Conservation (phyloP, 2,888 invertebrate species). For the Clepsis dumicolana region DNA sequence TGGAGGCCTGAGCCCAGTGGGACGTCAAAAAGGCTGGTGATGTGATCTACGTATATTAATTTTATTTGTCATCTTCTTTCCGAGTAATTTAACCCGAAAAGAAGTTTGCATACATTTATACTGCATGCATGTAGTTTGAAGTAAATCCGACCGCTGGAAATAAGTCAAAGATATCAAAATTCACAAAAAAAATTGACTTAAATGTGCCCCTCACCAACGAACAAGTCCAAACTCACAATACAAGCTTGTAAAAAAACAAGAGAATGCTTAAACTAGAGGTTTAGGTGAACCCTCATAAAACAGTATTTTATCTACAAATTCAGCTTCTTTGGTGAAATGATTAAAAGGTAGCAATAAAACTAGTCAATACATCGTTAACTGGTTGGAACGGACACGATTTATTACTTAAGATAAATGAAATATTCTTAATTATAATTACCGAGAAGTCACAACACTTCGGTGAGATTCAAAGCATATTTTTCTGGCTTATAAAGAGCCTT, state of each 20-base stretch:
- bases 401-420: constrained; percentile 18
- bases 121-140: too few relatives aligned
- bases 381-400: constrained; percentile 20
- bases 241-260: neutral
- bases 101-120: too few relatives aligned
- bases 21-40: too few relatives aligned
- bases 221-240: too few relatives aligned
- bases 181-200: too few relatives aligned
- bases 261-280: neutral
- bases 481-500: neutral
- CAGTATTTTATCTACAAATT: constrained; percentile 4
- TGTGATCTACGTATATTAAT: too few relatives aligned
- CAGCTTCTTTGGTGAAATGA: constrained; percentile 4
- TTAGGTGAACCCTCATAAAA: neutral
- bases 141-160: too few relatives aligned
- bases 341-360: constrained; percentile 12
- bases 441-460: neutral
- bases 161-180: too few relatives aligned
- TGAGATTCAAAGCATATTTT: neutral
- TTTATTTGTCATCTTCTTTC: too few relatives aligned
- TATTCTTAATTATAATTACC: constrained; percentile 11
- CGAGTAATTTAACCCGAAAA: too few relatives aligned
- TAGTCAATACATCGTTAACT: constrained; percentile 31
- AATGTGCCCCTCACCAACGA: too few relatives aligned
- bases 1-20: too few relatives aligned